Base-by-base conservation (phyloP, 2,113 vertebrate species). In the Hippocampus comes region DNA sequence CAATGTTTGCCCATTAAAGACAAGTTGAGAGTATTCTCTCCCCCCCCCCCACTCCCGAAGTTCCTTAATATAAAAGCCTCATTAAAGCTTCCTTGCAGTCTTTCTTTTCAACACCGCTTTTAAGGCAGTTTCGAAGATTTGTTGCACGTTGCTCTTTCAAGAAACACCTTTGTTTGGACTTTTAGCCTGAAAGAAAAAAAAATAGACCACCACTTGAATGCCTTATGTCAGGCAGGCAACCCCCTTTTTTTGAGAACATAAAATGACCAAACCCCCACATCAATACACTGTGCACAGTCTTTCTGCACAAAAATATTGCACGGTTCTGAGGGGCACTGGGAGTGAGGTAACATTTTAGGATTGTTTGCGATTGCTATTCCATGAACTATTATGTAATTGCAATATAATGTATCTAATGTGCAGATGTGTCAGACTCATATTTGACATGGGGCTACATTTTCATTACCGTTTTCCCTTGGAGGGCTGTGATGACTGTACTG, bases 61-160 rank as follows among this genome's bases (percentile, higher is more conserved):
- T 61, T 59, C 9, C 57, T 59, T 61, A 8, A 30, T 14, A 61
- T 61, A 61, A 61, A 61, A 61, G 59, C 59, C 15, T 61, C 59
- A 61, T 61, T 61, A 34, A 61, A 34, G 14, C 7, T 30, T 18
- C 17, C 59, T 18, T 61, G 27, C 27, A 60, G 15, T 60, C 30
- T 60, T 60, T 60, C 59, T 60, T 60, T 60, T 30, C 1, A 60
- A 30, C 57, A 60, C 27, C 34, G 15, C 59, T 60, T 34, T 60
- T 34, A 60, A 20, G 15, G 59, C 27, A 34, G 6, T 34, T 34
- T 8, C 25, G 34, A 61, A 17, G 59, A 61, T 61, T 34, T 61
- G 59, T 61, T 61, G 27, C 6, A 30, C 27, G 3, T 30, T 18
- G 23, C 27, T 61, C 59, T 15, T 61, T 18, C 10, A 57, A 59